phyloP scores from a whole-genome alignment of 2,113 vertebrate species.

The Leptobrachium ailaonicum region DNA sequence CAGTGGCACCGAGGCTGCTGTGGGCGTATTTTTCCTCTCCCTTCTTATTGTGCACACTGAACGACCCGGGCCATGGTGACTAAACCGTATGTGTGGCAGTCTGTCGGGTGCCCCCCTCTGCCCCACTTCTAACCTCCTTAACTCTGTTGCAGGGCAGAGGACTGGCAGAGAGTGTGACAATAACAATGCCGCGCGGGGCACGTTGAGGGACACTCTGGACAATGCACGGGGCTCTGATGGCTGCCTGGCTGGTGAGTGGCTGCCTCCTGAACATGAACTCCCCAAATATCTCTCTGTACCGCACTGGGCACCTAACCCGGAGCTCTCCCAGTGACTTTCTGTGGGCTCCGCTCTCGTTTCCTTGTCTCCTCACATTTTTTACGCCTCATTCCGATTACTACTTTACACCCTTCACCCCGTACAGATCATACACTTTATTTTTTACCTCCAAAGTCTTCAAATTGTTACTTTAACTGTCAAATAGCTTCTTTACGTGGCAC shows the following conservation, averaged over 20 bases:
- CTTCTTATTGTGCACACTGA: slow-evolving; percentile 37
- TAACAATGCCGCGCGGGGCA: slow-evolving; percentile 97
- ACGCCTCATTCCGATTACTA: background rate
- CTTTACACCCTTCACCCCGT: no score
- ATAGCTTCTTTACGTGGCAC: no score
- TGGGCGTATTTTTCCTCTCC: background rate
- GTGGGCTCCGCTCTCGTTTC: background rate
- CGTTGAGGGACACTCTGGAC: slow-evolving; percentile 94
- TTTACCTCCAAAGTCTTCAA: no score
- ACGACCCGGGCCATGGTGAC: background rate
- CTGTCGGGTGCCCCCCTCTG: slow-evolving; percentile 9
- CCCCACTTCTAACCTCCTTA: slow-evolving; percentile 69
- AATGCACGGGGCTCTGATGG: slow-evolving; percentile 96
- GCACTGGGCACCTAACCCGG: slow-evolving; percentile 42
- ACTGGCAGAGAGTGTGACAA: slow-evolving; percentile 93
- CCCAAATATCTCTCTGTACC: slow-evolving; percentile 23
- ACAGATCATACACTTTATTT: no score
- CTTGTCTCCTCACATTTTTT: background rate
- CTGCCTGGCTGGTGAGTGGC: slow-evolving; percentile 98
- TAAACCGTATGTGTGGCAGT: slow-evolving; percentile 3
- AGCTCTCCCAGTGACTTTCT: slow-evolving; percentile 10
- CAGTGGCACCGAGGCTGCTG: slow-evolving; percentile 6
- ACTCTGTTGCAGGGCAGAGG: slow-evolving; percentile 80
- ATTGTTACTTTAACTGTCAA: no score
- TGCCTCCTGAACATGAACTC: slow-evolving; percentile 84